These are phyloP conservation scores for Chloroclysta siterata DNA, from an alignment of 2,888 invertebrate genomes.

Conservation along the genomic window DNA sequence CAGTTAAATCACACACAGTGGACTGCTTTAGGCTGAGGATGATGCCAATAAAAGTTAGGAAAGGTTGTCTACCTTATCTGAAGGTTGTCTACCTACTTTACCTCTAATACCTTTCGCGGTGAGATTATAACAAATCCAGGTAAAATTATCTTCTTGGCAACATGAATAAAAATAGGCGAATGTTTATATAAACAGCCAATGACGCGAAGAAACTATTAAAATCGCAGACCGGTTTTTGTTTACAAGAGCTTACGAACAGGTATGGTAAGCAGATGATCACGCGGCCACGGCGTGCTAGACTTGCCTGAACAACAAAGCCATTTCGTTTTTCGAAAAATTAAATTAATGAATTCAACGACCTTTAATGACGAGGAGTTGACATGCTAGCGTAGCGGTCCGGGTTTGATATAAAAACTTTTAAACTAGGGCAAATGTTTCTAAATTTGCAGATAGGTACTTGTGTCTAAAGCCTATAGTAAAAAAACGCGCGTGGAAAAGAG, in stretches of 20 bases:
- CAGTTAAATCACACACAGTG: too few relatives aligned
- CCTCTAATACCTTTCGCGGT: too few relatives aligned
- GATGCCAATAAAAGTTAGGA: too few relatives aligned
- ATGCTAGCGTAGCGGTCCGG: background rate
- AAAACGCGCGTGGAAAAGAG: too few relatives aligned
- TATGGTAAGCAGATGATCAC: slow-evolving; percentile 29
- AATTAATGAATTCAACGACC: background rate
- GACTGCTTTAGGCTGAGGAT: too few relatives aligned
- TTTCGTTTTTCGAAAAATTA: background rate
- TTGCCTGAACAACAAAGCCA: slow-evolving; percentile 1
- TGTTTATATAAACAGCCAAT: background rate
- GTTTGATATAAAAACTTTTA: background rate
- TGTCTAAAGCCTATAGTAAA: too few relatives aligned
- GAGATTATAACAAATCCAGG: background rate
- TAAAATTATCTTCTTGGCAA: background rate
- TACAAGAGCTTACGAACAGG: slow-evolving; percentile 14
- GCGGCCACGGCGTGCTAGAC: slow-evolving; percentile 20
- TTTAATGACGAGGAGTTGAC: background rate
- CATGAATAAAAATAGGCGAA: background rate
- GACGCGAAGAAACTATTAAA: background rate
- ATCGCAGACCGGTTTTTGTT: slow-evolving; percentile 25
- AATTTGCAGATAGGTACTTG: too few relatives aligned
- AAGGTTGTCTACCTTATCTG: too few relatives aligned
- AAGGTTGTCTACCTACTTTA: too few relatives aligned
- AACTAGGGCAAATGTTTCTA: too few relatives aligned